Conservation (phyloP, 2,888 invertebrate genomes). For the Heliconius hortense region DNA sequence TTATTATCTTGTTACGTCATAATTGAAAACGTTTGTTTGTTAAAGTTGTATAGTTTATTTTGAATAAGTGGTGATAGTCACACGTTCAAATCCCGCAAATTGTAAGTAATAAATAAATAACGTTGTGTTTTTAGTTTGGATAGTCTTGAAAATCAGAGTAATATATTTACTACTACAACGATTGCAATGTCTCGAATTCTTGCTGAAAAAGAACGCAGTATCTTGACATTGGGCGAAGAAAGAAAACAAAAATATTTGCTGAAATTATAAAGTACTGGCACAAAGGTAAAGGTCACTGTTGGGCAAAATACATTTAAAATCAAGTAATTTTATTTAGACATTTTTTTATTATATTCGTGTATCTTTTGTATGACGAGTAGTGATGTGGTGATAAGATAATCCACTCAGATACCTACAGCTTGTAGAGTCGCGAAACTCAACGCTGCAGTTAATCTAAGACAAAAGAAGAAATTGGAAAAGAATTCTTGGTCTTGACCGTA, state of each 20-base stretch:
- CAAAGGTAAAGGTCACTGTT: too few relatives aligned
- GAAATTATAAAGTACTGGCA: too few relatives aligned
- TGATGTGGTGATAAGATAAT: too few relatives aligned
- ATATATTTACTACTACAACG: not conserved
- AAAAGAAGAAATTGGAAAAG: too few relatives aligned
- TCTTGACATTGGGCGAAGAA: not conserved
- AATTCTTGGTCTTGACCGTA: too few relatives aligned
- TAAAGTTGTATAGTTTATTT: not conserved
- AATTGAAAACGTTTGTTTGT: slow-evolving; percentile 15
- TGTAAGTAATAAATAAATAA: not conserved
- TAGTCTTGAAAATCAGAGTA: not conserved
- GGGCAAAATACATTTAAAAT: too few relatives aligned
- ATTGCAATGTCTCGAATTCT: not conserved
- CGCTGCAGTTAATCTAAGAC: too few relatives aligned
- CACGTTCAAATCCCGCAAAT: not conserved
- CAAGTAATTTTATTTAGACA: too few relatives aligned
- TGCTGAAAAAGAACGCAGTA: not conserved
- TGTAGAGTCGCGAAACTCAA: too few relatives aligned
- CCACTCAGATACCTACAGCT: too few relatives aligned
- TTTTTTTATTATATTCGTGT: too few relatives aligned
- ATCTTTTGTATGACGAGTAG: too few relatives aligned
- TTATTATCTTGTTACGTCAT: slow-evolving; percentile 21
- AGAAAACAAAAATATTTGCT: not conserved
- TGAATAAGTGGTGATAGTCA: not conserved
- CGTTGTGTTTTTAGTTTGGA: not conserved